Evolutionary conservation across 2,888 invertebrate species (phyloP), one percentile per base, ranked within the genome.

Genomic region (Cremastobaeus sp.): DNA sequence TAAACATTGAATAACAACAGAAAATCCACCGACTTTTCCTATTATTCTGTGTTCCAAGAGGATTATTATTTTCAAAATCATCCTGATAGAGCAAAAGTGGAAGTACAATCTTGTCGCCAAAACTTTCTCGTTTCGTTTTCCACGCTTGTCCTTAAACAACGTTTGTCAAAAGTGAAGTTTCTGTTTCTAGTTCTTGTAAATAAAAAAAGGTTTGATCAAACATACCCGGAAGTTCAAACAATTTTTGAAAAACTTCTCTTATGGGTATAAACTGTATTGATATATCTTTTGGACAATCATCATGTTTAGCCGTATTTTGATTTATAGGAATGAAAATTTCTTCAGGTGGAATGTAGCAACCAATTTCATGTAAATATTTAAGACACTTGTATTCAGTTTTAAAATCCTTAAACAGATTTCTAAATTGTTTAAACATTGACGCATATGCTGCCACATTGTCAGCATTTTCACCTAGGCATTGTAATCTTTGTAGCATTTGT

Each of bases 11-110:
- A 76, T 48, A n/a, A 52, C 60, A 12, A 76, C 41, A 28, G 64
- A 72, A 25, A 76, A 69, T 12, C 52, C 74, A 14, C 69, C 70
- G 21, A 73, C 62, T 39, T 76, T 77, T 37, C 48, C 60, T 12
- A 62, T 62, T n/a, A 21, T 15, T 35, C 25, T 41, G 62, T 0
- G 32, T 62, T 15, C 52, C 50, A 52, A 62, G 62, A 43, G 32
- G 32, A 45, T 57, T 45, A 25, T 43, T 57, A 18, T 9, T 45
- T 21, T 57, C 45, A 18, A 34, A 34, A 50, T 78, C 78, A 65
- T 78, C 76, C 32, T 64, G 72, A 45, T 78, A 76, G 12, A 55
- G 11, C 37, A n/a, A 32, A 9, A 34, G 34, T 8, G 57, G 45
- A 3, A 57, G 5, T 14, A 28, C 18, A 17, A n/a, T n/a, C n/a